Percentiles rank a stretch among this genome's conserved stretches.
Conservation (phyloP, 2,888 invertebrate species). For the Ectemnius lituratus region DNA sequence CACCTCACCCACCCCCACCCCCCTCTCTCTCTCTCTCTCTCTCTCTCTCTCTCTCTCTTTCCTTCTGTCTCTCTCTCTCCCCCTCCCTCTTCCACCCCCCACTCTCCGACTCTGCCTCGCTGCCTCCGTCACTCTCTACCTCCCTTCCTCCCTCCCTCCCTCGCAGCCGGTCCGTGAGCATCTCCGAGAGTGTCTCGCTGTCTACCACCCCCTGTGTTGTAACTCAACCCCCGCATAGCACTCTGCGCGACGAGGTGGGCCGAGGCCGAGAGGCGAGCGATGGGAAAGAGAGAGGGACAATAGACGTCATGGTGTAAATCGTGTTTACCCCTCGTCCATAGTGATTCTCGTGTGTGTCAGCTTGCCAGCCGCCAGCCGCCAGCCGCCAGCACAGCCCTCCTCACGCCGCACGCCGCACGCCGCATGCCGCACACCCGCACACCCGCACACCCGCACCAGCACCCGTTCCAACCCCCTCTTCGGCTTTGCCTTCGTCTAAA, state of each 20-base stretch:
- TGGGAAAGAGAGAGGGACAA: conserved; percentile 50
- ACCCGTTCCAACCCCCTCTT: conserved; percentile 26
- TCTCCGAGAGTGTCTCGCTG: neutral
- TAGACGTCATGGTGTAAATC: conserved; percentile 73
- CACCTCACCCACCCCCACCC: conserved; percentile 36
- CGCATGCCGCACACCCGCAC: conserved; percentile 2
- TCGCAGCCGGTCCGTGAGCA: no score
- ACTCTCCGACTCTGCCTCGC: conserved; percentile 15
- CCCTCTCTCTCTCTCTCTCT: conserved; percentile 11
- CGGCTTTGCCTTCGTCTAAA: conserved; percentile 5
- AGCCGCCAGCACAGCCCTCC: neutral
- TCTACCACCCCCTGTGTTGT: conserved; percentile 44
- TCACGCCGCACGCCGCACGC: neutral
- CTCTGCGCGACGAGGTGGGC: conserved; percentile 45
- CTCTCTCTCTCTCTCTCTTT: conserved; percentile 26
- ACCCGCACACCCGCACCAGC: conserved; percentile 25
- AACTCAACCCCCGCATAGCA: conserved; percentile 50
- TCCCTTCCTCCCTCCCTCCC: neutral
- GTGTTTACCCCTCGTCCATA: conserved; percentile 72
- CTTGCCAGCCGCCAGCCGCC: conserved; percentile 8
- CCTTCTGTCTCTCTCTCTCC: conserved; percentile 11
- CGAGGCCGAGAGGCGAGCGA: conserved; percentile 6
- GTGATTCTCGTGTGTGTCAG: conserved; percentile 61
- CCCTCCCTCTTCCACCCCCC: conserved; percentile 17
- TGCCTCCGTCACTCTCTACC: conserved; percentile 13